Evolutionary conservation across 92 coral and sea anemone species (phyloP).

Genomic region (Parazoanthus darwini): DNA sequence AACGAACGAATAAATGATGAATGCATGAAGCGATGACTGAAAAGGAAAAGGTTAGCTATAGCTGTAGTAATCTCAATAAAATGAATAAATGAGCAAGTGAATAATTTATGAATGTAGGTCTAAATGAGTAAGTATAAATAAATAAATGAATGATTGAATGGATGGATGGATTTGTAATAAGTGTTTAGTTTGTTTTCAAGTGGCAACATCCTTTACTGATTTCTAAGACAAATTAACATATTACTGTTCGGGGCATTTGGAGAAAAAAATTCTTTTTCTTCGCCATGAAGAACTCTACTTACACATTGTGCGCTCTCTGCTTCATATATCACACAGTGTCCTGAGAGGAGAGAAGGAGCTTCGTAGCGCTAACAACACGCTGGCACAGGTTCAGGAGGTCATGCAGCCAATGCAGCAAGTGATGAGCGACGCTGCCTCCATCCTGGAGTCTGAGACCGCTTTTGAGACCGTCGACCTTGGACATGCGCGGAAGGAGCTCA

Average conservation of each 20-base stretch:
- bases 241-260: neutral
- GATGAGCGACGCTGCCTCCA: slow-evolving; percentile 77
- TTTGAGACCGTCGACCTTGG: slow-evolving; percentile 72
- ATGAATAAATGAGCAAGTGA: too few relatives aligned
- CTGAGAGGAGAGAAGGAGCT: slow-evolving; percentile 76
- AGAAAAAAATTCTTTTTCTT: neutral
- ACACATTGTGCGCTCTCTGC: neutral
- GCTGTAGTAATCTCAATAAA: too few relatives aligned
- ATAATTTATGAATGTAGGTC: neutral
- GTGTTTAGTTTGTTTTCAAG: neutral
- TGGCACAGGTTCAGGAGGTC: slow-evolving; percentile 80
- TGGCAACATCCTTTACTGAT: neutral
- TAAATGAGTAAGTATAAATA: neutral
- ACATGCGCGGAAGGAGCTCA: slow-evolving; percentile 77
- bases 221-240: neutral
- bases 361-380: slow-evolving; percentile 79
- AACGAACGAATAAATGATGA: too few relatives aligned
- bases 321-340: slow-evolving; percentile 20
- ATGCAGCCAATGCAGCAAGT: slow-evolving; percentile 90
- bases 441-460: slow-evolving; percentile 79
- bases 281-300: neutral
- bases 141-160: too few relatives aligned
- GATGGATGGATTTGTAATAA: neutral
- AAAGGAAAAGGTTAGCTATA: too few relatives aligned
- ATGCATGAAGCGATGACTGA: too few relatives aligned